phyloP scores from a whole-genome alignment of 2,888 invertebrate genomes.

The Erannis defoliaria region DNA sequence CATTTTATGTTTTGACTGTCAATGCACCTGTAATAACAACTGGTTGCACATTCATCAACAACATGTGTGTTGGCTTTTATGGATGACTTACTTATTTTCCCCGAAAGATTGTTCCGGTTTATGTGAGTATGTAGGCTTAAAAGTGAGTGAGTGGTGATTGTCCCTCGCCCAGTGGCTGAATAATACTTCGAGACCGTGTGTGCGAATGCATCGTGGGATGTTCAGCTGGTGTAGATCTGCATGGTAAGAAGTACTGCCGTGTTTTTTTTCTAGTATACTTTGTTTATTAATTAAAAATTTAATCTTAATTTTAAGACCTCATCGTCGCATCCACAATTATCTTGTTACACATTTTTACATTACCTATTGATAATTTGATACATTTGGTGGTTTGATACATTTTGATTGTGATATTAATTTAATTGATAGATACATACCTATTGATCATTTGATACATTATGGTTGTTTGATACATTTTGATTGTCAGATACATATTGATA shows the following conservation, averaged over 20 bases:
- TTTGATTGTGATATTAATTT: no score
- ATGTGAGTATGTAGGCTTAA: conserved; percentile 15
- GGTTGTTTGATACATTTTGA: no score
- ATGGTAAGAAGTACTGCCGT: conserved; percentile 71
- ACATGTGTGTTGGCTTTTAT: not conserved
- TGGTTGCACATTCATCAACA: not conserved
- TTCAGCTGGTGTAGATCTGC: conserved; percentile 54
- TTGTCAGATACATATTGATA: not conserved
- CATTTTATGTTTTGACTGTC: not conserved
- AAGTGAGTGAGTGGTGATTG: conserved; percentile 56
- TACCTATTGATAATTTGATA: not conserved
- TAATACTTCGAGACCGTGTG: conserved; percentile 93
- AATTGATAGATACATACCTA: no score
- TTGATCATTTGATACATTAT: not conserved
- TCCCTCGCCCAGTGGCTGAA: conserved; percentile 94
- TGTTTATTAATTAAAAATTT: no score
- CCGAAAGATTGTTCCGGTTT: not conserved
- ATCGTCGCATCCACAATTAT: no score
- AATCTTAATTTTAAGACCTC: no score
- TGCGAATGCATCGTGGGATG: conserved; percentile 63
- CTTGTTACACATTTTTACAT: not conserved
- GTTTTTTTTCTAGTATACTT: not conserved
- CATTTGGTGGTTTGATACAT: not conserved
- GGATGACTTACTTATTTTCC: conserved; percentile 8
- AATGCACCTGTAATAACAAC: not conserved